Evolutionary conservation across 92 coral and sea anemone species (phyloP), one percentile per base, ranked within the genome.

Genomic region (Chrysogorgia sp.): DNA sequence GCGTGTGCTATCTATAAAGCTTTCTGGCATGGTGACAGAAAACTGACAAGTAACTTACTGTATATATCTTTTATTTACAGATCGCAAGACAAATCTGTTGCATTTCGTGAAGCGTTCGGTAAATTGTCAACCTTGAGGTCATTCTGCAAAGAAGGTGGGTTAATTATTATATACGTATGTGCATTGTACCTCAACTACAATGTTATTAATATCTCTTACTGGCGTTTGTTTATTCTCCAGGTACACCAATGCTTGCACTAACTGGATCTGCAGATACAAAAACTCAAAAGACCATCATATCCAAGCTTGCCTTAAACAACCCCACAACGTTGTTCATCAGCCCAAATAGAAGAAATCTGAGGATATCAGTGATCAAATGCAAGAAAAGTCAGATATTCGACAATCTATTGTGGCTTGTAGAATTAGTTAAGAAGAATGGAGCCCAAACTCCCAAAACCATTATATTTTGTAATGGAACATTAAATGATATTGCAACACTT

Each of bases 391-490:
- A 72, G 15, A 75, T 55, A 35, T 21, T 58, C 15, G 34, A 35
- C 7, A 67, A 80, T 1, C 52, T 88, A 52, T 35, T 35, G 9
- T 88, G 86, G 88, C 67, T 88, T 19, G 69, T 88, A 10, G 26
- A 60, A 7, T 22, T 81, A 12, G 3, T 88, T 7, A 69, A 80
- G 60, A 82, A 76, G 17, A 65, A 75, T 6, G 88, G 92, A 20
- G 24, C 7, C 25, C 21, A 74, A 17, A 76, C 79, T 12, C 89
- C 89, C 23, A 81, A 88, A 41, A 80, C 81, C 20, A 84, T 88
- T 24, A 75, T 88, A 14, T 88, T 88, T 35, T 88, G 88, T 60
- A 74, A 79, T 58, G 88, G 88, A 21, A 63, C 91, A 6, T 19
- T 84, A 10, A 84, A 70, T 3, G 83, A 76, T 53, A 63, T 83